Evolutionary conservation across 1,140 invertebrate genomes (phyloP).

Genomic region (Conus betulinus): DNA sequence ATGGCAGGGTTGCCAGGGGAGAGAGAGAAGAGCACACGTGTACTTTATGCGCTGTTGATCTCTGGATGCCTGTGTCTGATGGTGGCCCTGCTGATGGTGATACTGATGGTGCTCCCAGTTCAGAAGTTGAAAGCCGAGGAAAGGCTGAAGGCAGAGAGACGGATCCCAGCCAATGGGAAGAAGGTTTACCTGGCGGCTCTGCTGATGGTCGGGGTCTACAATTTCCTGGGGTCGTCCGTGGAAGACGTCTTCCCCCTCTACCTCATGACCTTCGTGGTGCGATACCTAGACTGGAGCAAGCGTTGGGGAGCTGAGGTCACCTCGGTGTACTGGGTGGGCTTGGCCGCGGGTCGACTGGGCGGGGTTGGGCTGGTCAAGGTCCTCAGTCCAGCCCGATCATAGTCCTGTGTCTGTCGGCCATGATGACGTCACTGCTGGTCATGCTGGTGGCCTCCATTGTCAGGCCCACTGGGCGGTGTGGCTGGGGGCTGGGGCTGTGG

Average conservation of each 20-base stretch:
- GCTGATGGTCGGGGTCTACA: constrained; percentile 4
- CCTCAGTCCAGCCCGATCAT: neutral
- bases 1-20: too few relatives aligned
- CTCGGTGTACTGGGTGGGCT: constrained; percentile 21
- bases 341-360: neutral
- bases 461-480: constrained; percentile 9
- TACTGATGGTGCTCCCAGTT: neutral
- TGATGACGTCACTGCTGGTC: neutral
- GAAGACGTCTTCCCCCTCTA: constrained; percentile 17
- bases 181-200: neutral
- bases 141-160: neutral
- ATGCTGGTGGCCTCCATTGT: neutral
- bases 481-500: neutral
- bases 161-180: neutral
- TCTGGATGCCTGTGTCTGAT: neutral
- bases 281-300: constrained; percentile 27
- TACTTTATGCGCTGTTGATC: constrained; percentile 11
- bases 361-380: neutral
- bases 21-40: neutral
- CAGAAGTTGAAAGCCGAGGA: neutral
- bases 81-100: neutral
- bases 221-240: neutral
- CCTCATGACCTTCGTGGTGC: constrained; percentile 23
- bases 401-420: neutral
- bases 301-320: neutral